Evolutionary conservation across 2,797 vertebrate genomes (phyloP), one percentile per base, ranked within the genome.

Genomic region (Psittacula derbiana): DNA sequence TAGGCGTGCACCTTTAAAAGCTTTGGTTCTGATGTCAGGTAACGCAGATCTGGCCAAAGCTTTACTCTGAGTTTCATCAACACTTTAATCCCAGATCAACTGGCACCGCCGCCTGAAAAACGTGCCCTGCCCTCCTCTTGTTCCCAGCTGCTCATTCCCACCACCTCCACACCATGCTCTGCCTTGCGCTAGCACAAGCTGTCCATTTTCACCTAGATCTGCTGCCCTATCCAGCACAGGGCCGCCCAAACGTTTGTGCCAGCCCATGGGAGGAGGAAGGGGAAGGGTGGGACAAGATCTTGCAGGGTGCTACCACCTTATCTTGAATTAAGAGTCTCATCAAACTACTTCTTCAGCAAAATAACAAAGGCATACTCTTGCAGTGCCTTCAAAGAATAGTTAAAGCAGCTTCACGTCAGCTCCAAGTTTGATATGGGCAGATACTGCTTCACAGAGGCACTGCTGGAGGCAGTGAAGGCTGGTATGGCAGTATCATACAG

Each of bases 1-100:
- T 12, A 61, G 84, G 69, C 4, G 5, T 52, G 15, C 80, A 85
- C 53, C 36, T 75, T 90, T 60, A 86, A 88, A 71, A 60, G 44
- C 49, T 71, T 73, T 52, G 7, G 47, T 84, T 92, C 79, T 88
- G 38, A 83, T 80, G 80, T 64, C 87, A 91, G 8, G 38, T 50
- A 85, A 84, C 12, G 31, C 6, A 62, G 50, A 79, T 30, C 69
- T 30, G 23, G 41, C 65, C 58, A 95, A 91, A 91, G 69, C 33
- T 71, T 91, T 86, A 78, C 21, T 86, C 65, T 9, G 16, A 81
- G 46, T 76, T 89, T 87, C 87, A 96, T 55, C 86, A 86, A 49
- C 2, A 14, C 70, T 72, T 84, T 75, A 90, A 90, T 93, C 73
- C 73, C 66, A 72, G 44, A 86, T 86, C 70, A 92, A 46, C 25